Conservation (phyloP, 2,113 vertebrate genomes). For the Tinamus guttatus region DNA sequence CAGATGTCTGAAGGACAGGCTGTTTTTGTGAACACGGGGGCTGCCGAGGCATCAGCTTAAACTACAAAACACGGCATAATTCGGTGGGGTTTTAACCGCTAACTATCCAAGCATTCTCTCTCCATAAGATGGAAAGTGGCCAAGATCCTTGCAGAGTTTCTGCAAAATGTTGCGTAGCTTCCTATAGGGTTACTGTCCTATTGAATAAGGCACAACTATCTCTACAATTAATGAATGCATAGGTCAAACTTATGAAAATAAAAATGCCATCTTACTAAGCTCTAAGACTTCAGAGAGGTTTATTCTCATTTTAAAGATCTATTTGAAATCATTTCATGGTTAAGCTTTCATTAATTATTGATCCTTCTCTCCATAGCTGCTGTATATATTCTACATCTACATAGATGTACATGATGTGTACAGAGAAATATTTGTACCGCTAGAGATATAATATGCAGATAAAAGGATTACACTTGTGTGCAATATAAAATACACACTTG, state of each 20-base stretch:
- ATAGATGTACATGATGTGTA: accelerated
- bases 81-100: neutral
- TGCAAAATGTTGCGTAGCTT: neutral
- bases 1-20: constrained; percentile 53
- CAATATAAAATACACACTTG: neutral
- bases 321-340: neutral
- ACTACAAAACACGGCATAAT: constrained; percentile 5
- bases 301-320: neutral
- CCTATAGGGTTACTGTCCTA: neutral
- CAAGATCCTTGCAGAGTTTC: neutral
- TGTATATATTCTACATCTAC: neutral
- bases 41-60: neutral
- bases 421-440: neutral
- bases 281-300: neutral
- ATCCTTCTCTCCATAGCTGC: neutral
- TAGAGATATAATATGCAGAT: neutral
- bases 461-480: neutral
- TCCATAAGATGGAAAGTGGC: neutral
- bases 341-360: neutral
- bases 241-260: neutral
- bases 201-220: constrained; percentile 13
- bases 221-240: neutral
- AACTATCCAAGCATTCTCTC: neutral
- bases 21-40: constrained; percentile 28
- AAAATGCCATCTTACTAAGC: neutral